Evolutionary conservation across 2,113 vertebrate genomes (phyloP), one percentile per base, ranked within the genome.

Genomic region (Regulus satrapa): DNA sequence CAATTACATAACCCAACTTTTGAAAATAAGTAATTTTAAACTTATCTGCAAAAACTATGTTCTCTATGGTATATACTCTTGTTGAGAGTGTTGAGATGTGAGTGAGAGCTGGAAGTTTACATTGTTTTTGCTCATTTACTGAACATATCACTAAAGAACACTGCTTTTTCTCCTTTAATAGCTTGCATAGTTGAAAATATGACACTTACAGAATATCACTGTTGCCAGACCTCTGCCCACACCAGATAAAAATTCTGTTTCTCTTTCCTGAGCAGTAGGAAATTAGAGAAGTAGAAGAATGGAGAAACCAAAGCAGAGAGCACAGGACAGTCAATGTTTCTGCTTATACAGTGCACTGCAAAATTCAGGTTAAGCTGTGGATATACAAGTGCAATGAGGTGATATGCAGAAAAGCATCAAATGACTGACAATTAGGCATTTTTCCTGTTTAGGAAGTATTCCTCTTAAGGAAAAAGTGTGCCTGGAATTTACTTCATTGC

Each of bases 281-380:
- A 45, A 19, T 34, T 51, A 67, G 48, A 73, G 31, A 49, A 49
- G 38, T 20, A 85, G 38, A 72, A 87, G 21, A 20, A 78, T 41
- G 12, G 29, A 15, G 23, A 45, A 73, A 45, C 46, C 32, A 55
- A 32, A 58, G 28, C 24, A 52, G 29, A 88, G 23, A 73, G 34
- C 49, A 61, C 15, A 69, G 31, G 38, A 31, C 61, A 46, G 32
- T 29, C 6, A 17, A 41, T 0, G 1, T 6, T 75, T 88, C 52
- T 74, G 52, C 43, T 71, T 23, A 72, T 19, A 36, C 0, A 12
- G 8, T 25, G 18, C n/a, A 43, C 9, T 49, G 40, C 29, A 86
- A 89, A 91, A 91, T 31, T 45, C 66, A 88, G 18, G 38, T 75
- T 78, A 67, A 62, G 38, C 31, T 75, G 54, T 52, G 38, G n/a